These are phyloP conservation scores for Gryllus longicercus DNA, from an alignment of 2,888 invertebrate species.

Conservation along the genomic window DNA sequence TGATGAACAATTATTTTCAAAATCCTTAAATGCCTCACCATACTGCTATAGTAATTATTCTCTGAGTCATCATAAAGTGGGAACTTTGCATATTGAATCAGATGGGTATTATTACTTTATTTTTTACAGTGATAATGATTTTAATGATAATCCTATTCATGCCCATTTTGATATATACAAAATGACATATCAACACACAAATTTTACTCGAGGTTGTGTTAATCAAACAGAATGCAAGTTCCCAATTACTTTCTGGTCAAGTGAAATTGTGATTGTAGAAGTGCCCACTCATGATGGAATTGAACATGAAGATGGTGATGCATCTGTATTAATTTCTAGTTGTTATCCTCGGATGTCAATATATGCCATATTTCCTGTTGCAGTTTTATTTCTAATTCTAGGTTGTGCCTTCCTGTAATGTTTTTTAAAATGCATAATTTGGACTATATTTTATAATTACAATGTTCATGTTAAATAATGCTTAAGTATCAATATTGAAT, in stretches of 20 bases:
- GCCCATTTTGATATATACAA: slow-evolving; percentile 81
- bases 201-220: slow-evolving; percentile 65
- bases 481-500: no score
- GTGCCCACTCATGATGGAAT: slow-evolving; percentile 78
- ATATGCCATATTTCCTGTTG: slow-evolving; percentile 75
- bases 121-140: slow-evolving; percentile 82
- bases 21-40: slow-evolving; percentile 66
- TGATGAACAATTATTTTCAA: slow-evolving; percentile 68
- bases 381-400: slow-evolving; percentile 70
- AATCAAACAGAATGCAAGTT: slow-evolving; percentile 77
- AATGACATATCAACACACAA: slow-evolving; percentile 75
- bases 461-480: no score
- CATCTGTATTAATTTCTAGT: slow-evolving; percentile 67
- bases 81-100: slow-evolving; percentile 64
- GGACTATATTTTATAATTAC: no score
- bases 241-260: slow-evolving; percentile 65
- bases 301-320: slow-evolving; percentile 70
- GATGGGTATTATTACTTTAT: slow-evolving; percentile 88
- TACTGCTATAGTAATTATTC: slow-evolving; percentile 63
- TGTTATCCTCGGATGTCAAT: slow-evolving; percentile 77
- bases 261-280: slow-evolving; percentile 79
- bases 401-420: slow-evolving; percentile 76
- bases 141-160: slow-evolving; percentile 74
- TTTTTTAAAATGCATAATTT: slow-evolving; percentile 32
- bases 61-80: slow-evolving; percentile 48